Evolutionary conservation across 1,140 invertebrate species (phyloP).

Genomic region (Apis laboriosa): DNA sequence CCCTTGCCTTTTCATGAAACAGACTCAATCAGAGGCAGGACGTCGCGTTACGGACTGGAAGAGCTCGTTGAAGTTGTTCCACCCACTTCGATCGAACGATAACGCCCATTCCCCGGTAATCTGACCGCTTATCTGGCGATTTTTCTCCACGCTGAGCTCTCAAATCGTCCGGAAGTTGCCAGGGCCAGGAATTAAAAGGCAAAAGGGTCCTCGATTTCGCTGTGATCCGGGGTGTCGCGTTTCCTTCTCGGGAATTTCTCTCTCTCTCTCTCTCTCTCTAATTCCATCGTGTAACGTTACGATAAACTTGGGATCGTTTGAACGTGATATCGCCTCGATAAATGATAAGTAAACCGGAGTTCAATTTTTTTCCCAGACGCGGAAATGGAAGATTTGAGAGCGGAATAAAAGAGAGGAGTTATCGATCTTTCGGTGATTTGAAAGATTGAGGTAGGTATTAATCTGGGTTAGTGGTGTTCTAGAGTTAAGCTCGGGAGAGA

Average conservation of each 20-base stretch:
- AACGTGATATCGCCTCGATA: not conserved
- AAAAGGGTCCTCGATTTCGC: constrained; percentile 23
- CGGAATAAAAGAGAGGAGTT: not conserved
- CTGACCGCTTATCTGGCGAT: constrained; percentile 59
- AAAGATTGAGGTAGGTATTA: not conserved
- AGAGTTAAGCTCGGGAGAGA: not conserved
- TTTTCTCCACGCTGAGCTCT: constrained; percentile 47
- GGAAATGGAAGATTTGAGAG: not conserved
- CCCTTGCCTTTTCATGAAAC: constrained; percentile 69
- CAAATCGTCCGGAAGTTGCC: constrained; percentile 54
- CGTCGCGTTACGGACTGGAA: constrained; percentile 50
- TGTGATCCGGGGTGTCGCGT: constrained; percentile 42
- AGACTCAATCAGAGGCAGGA: constrained; percentile 69
- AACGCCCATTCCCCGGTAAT: constrained; percentile 53
- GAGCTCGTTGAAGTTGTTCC: constrained; percentile 54
- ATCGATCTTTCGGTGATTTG: not conserved
- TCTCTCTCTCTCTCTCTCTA: no score
- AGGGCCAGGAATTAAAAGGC: constrained; percentile 47
- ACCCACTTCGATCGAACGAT: constrained; percentile 49
- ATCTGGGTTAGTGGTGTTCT: not conserved
- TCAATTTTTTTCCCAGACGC: not conserved
- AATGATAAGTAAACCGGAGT: not conserved
- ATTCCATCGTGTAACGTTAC: constrained; percentile 20
- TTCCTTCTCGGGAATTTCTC: not conserved
- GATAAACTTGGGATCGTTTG: constrained; percentile 2